Evolutionary conservation across 1,140 invertebrate species (phyloP), one percentile per base, ranked within the genome.

Genomic region (Hyles euphorbiae): DNA sequence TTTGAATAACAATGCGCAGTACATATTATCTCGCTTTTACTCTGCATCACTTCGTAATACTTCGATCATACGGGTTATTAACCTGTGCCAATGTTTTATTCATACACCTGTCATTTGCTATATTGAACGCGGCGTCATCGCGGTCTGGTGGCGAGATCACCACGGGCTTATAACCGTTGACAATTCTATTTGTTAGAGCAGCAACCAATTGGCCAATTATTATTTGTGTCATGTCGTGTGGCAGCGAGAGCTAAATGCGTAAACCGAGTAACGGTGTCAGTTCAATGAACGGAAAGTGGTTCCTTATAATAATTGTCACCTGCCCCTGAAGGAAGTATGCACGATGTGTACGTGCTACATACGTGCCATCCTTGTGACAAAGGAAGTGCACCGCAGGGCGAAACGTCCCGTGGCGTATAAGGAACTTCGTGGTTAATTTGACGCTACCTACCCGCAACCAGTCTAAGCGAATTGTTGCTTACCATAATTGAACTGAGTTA

Each of bases 271-370:
- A 84, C 83, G 83, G 83, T 85, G 76, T 65, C 74, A 67, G 83
- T 85, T 86, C 81, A 83, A 72, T 68, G 81, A 83, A 85, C 85
- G 69, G 78, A 81, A 87, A 80, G 74, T 82, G 75, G 63, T 73
- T 54, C 36, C 70, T 76, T 68, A 69, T 76, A 82, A 84, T 81
- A 85, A 74, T 78, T 62, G 61, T 66, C 76, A 86, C 79, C 71
- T 80, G 78, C 69, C 70, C 52, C 53, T 54, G 60, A 69, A 75
- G 81, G 83, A 78, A 79, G 78, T 67, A 49, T 50, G 56, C 53
- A 34, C 53, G 61, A 63, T 69, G 56, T 56, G 55, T 63, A 60
- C 54, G 56, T 63, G 53, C 61, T 58, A 63, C 67, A 70, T 61
- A 48, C 12, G 62, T 63, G 33, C 49, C 63, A 68, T 73, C 70